phyloP scores from a whole-genome alignment of 2,888 invertebrate genomes.

The Catocala nupta region DNA sequence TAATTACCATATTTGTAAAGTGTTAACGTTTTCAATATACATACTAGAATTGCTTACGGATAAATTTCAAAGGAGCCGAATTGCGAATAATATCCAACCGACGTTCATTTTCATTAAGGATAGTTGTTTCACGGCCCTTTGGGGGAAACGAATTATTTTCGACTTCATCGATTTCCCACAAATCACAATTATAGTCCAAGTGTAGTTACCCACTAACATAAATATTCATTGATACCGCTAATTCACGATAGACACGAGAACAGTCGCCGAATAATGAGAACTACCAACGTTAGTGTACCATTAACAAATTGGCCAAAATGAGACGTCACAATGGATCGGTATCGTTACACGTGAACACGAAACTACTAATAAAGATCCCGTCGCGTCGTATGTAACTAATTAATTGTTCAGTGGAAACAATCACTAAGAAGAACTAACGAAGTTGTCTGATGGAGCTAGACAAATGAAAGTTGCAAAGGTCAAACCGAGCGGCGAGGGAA shows the following conservation, averaged over 20 bases:
- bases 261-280: constrained; percentile 32
- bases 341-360: constrained; percentile 32
- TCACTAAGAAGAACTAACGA: constrained; percentile 42
- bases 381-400: constrained; percentile 44
- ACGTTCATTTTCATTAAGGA: constrained; percentile 59
- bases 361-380: constrained; percentile 39
- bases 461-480: constrained; percentile 55
- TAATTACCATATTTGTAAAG: constrained; percentile 33
- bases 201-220: constrained; percentile 33
- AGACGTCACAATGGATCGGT: constrained; percentile 40
- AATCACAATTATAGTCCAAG: constrained; percentile 55
- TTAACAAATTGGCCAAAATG: constrained; percentile 37
- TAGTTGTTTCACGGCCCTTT: constrained; percentile 31
- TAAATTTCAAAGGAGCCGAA: constrained; percentile 44
- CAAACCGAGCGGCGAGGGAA: constrained; percentile 43
- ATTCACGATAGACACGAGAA: constrained; percentile 35
- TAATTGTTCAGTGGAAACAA: constrained; percentile 48
- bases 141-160: constrained; percentile 50
- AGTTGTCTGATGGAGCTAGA: constrained; percentile 52
- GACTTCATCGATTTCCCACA: constrained; percentile 52
- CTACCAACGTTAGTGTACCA: constrained; percentile 13
- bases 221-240: constrained; percentile 38
- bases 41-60: constrained; percentile 31
- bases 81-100: constrained; percentile 44
- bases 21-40: constrained; percentile 19